Evolutionary conservation across 2,888 invertebrate species (phyloP).

Genomic region (Mythimna impura): DNA sequence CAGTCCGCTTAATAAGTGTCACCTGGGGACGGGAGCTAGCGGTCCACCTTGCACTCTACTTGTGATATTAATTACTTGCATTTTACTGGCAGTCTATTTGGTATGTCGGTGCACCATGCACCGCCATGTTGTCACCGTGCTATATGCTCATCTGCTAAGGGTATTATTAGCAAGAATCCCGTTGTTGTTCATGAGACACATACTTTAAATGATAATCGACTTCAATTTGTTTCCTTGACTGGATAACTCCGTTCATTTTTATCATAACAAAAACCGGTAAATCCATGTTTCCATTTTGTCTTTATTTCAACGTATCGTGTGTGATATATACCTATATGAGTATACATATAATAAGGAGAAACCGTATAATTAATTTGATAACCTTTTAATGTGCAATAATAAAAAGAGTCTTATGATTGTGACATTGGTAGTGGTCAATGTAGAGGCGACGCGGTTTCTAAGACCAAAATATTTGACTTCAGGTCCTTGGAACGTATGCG

Average conservation of each 20-base stretch:
- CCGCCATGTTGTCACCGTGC: slow-evolving; percentile 35
- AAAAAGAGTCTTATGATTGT: slow-evolving; percentile 37
- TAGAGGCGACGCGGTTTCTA: slow-evolving; percentile 25
- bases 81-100: slow-evolving; percentile 69
- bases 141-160: slow-evolving; percentile 40
- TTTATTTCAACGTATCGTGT: slow-evolving; percentile 24
- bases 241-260: background rate
- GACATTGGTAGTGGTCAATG: slow-evolving; percentile 53
- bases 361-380: slow-evolving; percentile 38
- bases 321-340: background rate
- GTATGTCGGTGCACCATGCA: slow-evolving; percentile 46
- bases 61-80: slow-evolving; percentile 86
- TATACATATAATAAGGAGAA: slow-evolving; percentile 24
- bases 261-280: slow-evolving; percentile 10
- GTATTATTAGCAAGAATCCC: slow-evolving; percentile 47
- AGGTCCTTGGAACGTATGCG: background rate
- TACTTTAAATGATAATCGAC: slow-evolving; percentile 15
- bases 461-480: slow-evolving; percentile 20
- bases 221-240: slow-evolving; percentile 6
- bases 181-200: slow-evolving; percentile 27
- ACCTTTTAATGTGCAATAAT: slow-evolving; percentile 44
- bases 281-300: slow-evolving; percentile 9
- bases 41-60: slow-evolving; percentile 86
- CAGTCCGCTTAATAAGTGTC: slow-evolving; percentile 85
- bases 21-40: slow-evolving; percentile 77